Base-by-base conservation (phyloP, 2,797 vertebrate species). In the Miichthys miiuy region DNA sequence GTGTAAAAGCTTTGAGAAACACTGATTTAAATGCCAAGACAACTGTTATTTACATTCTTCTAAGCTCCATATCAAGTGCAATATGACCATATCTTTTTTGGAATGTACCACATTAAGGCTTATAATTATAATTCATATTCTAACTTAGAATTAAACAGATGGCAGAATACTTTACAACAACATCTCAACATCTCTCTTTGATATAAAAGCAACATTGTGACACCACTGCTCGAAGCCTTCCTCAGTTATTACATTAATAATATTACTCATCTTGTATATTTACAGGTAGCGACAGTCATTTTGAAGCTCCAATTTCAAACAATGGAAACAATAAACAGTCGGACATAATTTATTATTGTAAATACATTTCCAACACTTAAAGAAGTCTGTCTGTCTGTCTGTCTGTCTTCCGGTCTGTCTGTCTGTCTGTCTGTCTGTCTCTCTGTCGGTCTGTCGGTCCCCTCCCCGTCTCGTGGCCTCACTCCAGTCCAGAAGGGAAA, bases 401-500 rank as follows among this genome's bases (percentile, higher is more conserved):
- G 27, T 41, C 57, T 11, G 4, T 1, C 38, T 42, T 20, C 18
- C 51, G 17, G 30, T 20, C 25, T 41, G 18, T 54, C 73, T 30
- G 27, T 11, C 63, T 12, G 55, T 18, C 73, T 20, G 27, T 30
- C 27, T 34, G 30, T 7, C 34, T 38, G 8, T 9, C 34, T 38
- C 2, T 47, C 52, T 44, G 42, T 44, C 42, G 14, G 20, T 58
- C 8, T 9, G 34, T 38, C 34, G 0, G 34, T 2, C 52, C 60
- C 20, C 27, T 50, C 42, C 60, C 14, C 0, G 61, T 77, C 73
- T 68, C 38, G 81, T 90, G 86, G 48, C 82, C 82, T 64, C 65
- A 72, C 76, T 91, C 83, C 89, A 91, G 79, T 81, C 85, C 88
- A 73, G 83, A 77, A 94, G 87, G 34, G 91, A 96, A 96, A 95